Evolutionary conservation across 1,140 invertebrate species (phyloP), one percentile per base, ranked within the genome.

Genomic region (Drosophila bocki): DNA sequence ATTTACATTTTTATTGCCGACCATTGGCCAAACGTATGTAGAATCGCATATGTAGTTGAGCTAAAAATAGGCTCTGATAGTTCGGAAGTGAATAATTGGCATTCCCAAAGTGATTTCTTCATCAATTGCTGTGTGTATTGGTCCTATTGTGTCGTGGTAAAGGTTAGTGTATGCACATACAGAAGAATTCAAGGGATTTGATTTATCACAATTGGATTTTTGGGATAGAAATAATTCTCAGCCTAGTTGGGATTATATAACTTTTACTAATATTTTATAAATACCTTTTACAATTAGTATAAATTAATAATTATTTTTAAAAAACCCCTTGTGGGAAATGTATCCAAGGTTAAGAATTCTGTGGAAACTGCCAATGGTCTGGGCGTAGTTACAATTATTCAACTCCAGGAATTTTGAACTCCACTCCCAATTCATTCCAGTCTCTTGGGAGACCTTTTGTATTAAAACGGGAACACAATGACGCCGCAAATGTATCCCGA

Each of bases 21-120:
- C 17, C 51, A 54, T 68, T 74, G 63, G 51, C 76, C 29, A 50
- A 53, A 15, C 67, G 26, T 50, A 76, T 78, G 63, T 72, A 69
- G 70, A 68, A 61, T 82, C 80, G 71, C 12, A 22, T 57, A 70
- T 59, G 39, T 35, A 41, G 29, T 22, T 29, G 13, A 29, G 17
- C 72, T 77, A 56, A 88, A 83, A 68, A 78, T 88, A 88, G 41
- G 17, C 47, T 9, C 64, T 47, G 64, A 80, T 67, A 61, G 68
- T 48, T 87, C 83, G 77, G 83, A 87, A 88, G 83, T 83, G 72
- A 77, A 80, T 87, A 57, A 56, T 69, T 77, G 72, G 60, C 69
- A 88, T 87, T 88, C 76, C 58, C 42, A 39, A 45, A 67, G 39
- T 45, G 37, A 67, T 67, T 83, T 58, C 33, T 42, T 78, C n/a